Conservation (phyloP, 2,113 vertebrate species). For the Bagarius yarrelli region DNA sequence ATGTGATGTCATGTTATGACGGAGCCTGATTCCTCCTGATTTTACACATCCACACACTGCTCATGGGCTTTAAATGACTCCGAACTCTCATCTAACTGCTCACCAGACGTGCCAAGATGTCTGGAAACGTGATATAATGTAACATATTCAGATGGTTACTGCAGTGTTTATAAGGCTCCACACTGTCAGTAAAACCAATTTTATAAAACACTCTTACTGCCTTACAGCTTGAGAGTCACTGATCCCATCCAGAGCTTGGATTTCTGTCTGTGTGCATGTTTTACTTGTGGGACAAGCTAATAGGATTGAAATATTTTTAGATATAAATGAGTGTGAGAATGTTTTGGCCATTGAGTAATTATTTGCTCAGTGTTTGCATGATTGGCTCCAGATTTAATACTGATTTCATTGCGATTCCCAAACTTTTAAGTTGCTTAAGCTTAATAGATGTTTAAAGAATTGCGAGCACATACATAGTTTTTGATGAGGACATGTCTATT, state of each 20-base stretch:
- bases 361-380: neutral
- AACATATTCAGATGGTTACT: neutral
- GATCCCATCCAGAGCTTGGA: neutral
- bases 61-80: neutral
- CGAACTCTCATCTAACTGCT: neutral
- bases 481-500: neutral
- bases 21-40: neutral
- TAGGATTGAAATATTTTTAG: neutral
- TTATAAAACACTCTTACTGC: neutral
- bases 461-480: neutral
- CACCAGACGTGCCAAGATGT: neutral
- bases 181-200: slow-evolving; percentile 1
- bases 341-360: neutral
- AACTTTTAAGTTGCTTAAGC: neutral
- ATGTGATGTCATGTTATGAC: slow-evolving; percentile 12
- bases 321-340: neutral
- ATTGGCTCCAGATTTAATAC: neutral
- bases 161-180: neutral
- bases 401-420: neutral
- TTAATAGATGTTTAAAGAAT: neutral
- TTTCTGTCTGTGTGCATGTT: neutral
- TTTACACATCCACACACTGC: neutral
- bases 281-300: neutral
- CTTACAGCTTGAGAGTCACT: neutral
- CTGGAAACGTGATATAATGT: neutral